Base-by-base conservation (phyloP, 2,888 invertebrate species). In the Cacoxenus indagator region DNA sequence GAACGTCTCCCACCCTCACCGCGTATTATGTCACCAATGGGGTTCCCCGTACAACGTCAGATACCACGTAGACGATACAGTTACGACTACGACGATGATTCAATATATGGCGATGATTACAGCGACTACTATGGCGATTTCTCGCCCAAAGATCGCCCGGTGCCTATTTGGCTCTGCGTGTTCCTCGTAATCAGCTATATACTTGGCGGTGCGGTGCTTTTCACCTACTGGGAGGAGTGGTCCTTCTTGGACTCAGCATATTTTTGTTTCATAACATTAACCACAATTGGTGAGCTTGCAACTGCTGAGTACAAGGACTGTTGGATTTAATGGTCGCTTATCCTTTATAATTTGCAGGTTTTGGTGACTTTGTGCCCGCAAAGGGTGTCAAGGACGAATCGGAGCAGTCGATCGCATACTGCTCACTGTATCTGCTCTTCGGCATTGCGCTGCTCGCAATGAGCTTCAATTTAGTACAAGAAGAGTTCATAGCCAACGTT, bases 401-500 rank as follows among this genome's bases (percentile, higher is more conserved):
- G 0, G 73, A 85, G 67, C 84, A 87, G 65, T 88, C 89, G 2
- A 91, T 98, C 73, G 96, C 96, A 0, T 90, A 97, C 66, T 97
- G 96, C 83, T 96, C 96, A 0, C 89, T 98, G 67, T 98, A 98
- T 89, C 90, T 98, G 73, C 90, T 98, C 54, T 97, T 98, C 87
- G 98, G 98, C 6, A 98, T 98, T 84, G 96, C 97, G 0, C 89
- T 98, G 57, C 89, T 98, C 74, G 97, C 97, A 29, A 98, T 98
- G 98, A 96, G 96, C 81, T 98, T 98, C 89, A 98, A 98, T 90
- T 89, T 98, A 84, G 97, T 98, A 55, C 97, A 97, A 87, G 96
- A 96, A 85, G 96, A 97, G 88, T 96, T 97, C 9, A 95, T 96
- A 73, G 94, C 93, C 70, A 95, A 94, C 84, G 96, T 96, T 4